Percentiles rank a stretch among this genome's conserved stretches.
Conservation (phyloP, 2,113 vertebrate genomes). For the Proteles cristata region DNA sequence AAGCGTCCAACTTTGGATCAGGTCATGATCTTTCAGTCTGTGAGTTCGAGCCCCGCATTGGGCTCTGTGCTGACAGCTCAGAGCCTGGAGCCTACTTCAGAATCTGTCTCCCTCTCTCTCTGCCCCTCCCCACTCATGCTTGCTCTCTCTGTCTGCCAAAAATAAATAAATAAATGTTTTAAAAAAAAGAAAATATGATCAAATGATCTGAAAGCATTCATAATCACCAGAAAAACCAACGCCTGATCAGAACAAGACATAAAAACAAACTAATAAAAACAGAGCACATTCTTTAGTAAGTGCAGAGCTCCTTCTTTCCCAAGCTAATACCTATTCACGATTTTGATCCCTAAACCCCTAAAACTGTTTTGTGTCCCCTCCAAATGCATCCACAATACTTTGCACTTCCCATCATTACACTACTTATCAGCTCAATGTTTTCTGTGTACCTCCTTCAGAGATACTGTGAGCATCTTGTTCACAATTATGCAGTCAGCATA, state of each 20-base stretch:
- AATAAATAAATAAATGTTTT: too few relatives aligned
- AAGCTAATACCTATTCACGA: background rate
- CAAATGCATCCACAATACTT: background rate
- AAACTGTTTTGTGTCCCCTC: background rate
- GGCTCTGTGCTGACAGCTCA: too few relatives aligned
- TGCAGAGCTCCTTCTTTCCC: background rate
- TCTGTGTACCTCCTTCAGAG: background rate
- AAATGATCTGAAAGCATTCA: background rate
- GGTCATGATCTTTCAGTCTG: too few relatives aligned
- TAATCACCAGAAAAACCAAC: background rate
- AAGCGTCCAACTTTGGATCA: too few relatives aligned
- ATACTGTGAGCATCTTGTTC: background rate
- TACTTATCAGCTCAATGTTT: background rate
- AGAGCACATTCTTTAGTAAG: background rate
- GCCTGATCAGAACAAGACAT: background rate
- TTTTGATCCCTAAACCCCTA: background rate
- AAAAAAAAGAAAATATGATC: background rate
- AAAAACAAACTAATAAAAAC: background rate
- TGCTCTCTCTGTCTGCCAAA: too few relatives aligned
- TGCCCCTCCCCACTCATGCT: too few relatives aligned
- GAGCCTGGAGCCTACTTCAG: too few relatives aligned
- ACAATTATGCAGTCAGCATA: background rate
- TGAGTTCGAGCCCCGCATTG: too few relatives aligned
- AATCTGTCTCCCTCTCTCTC: too few relatives aligned
- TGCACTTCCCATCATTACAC: background rate